Percentiles rank a stretch among this genome's conserved stretches.
Evolutionary conservation across 1,140 invertebrate genomes (phyloP).

Genomic region (Lepidurus arcticus): DNA sequence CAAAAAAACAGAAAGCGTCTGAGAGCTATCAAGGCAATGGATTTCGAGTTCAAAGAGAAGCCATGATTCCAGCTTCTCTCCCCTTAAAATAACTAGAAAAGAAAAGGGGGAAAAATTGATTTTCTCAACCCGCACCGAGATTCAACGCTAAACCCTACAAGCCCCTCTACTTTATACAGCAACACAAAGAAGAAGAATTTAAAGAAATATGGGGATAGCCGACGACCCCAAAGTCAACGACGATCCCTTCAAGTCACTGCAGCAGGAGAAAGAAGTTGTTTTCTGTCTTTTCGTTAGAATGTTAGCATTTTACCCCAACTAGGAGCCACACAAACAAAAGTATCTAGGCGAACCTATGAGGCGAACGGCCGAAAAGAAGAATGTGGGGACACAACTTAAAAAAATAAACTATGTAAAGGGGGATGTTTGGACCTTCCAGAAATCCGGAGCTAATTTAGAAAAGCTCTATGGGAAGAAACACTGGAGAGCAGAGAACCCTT

Average conservation of each 20-base stretch:
- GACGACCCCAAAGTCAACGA: neutral
- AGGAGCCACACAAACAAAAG: neutral
- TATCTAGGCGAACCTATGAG: neutral
- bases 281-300: neutral
- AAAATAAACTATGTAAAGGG: neutral
- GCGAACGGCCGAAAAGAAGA: neutral
- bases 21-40: no score
- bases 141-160: no score
- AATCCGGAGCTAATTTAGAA: slow-evolving; percentile 4
- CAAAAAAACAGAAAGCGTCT: no score
- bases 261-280: neutral
- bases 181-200: neutral
- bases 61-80: neutral
- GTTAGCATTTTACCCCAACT: neutral
- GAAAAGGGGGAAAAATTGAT: no score
- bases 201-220: neutral
- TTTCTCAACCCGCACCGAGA: no score
- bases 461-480: neutral
- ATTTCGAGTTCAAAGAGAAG: neutral
- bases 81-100: no score
- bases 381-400: neutral
- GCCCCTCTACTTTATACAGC: neutral
- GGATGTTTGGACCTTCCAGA: neutral
- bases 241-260: neutral
- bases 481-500: neutral